Percentiles rank a stretch among this genome's conserved stretches.
phyloP scores from a whole-genome alignment of 1,140 invertebrate species.

The Pseudomyrmex concolor region DNA sequence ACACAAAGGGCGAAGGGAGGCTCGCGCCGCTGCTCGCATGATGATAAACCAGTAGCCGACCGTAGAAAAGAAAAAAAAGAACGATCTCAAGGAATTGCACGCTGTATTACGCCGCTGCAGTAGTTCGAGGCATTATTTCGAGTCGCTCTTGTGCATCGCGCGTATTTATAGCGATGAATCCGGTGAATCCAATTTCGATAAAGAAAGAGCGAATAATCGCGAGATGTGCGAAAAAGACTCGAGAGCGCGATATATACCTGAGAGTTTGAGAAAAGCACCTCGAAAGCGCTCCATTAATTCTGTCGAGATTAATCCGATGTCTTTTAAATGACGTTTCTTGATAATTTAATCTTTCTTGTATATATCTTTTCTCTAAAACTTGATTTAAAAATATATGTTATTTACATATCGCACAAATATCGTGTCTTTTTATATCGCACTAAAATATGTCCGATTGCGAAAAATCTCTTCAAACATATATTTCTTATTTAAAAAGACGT shows the following conservation, averaged over 20 bases:
- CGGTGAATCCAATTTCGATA: slow-evolving; percentile 46
- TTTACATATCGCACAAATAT: too few relatives aligned
- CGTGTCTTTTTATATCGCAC: too few relatives aligned
- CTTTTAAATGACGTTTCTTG: too few relatives aligned
- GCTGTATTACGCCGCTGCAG: slow-evolving; percentile 32
- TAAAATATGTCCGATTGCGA: too few relatives aligned
- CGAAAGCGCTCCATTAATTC: not conserved
- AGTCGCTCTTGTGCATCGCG: slow-evolving; percentile 29
- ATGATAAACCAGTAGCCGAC: slow-evolving; percentile 28
- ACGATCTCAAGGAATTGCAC: slow-evolving; percentile 58
- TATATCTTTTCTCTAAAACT: too few relatives aligned
- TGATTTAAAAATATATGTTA: too few relatives aligned
- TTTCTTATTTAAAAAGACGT: too few relatives aligned
- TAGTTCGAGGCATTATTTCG: slow-evolving; percentile 51
- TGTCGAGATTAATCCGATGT: too few relatives aligned
- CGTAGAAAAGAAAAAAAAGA: slow-evolving; percentile 12
- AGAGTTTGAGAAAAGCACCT: too few relatives aligned
- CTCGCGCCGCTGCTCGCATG: slow-evolving; percentile 37
- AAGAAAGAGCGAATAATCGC: slow-evolving; percentile 28
- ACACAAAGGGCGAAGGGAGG: slow-evolving; percentile 58
- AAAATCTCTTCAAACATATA: too few relatives aligned
- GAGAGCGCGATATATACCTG: not conserved
- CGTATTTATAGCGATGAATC: slow-evolving; percentile 38
- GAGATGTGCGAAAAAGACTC: slow-evolving; percentile 1
- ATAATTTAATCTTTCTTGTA: too few relatives aligned